phyloP scores from a whole-genome alignment of 2,888 invertebrate species.

The Drosophila limbata region DNA sequence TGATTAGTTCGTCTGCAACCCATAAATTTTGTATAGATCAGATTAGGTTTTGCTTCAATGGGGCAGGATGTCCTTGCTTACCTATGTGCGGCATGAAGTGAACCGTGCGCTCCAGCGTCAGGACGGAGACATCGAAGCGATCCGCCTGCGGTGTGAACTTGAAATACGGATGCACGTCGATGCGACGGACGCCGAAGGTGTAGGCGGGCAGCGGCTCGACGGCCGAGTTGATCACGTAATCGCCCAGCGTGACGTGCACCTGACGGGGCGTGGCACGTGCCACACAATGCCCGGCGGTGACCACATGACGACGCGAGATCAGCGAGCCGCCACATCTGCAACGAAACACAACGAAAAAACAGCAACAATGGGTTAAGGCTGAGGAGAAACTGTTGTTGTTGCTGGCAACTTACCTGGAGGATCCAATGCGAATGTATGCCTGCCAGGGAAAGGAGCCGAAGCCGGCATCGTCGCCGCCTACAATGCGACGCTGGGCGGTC shows the following conservation, averaged over 20 bases:
- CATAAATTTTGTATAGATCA: not conserved
- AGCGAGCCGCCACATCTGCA: conserved; percentile 95
- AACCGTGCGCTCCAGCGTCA: conserved; percentile 94
- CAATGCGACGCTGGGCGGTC: conserved; percentile 94
- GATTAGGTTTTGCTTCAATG: not conserved
- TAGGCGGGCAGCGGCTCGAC: conserved; percentile 96
- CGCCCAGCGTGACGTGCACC: conserved; percentile 94
- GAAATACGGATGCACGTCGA: conserved; percentile 96
- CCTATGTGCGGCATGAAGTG: conserved; percentile 95
- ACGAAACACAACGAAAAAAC: conserved; percentile 38
- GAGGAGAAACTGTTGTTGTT: not conserved
- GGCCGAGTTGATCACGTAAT: conserved; percentile 97
- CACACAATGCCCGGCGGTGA: conserved; percentile 97
- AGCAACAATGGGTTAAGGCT: not conserved
- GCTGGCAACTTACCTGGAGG: conserved; percentile 88
- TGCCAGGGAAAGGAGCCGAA: conserved; percentile 98
- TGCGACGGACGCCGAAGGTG: conserved; percentile 95
- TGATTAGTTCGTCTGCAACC: too few relatives aligned
- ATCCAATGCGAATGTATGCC: conserved; percentile 96
- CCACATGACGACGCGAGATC: conserved; percentile 95
- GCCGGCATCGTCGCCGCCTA: conserved; percentile 97
- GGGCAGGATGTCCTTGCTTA: conserved; percentile 60
- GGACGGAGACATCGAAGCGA: conserved; percentile 95
- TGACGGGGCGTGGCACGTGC: conserved; percentile 95
- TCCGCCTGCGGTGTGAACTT: conserved; percentile 97